A percentile compares a stretch with the other conserved stretches of the same genome.
Evolutionary conservation across 2,113 vertebrate species (phyloP).

Genomic region (Nicator chloris): DNA sequence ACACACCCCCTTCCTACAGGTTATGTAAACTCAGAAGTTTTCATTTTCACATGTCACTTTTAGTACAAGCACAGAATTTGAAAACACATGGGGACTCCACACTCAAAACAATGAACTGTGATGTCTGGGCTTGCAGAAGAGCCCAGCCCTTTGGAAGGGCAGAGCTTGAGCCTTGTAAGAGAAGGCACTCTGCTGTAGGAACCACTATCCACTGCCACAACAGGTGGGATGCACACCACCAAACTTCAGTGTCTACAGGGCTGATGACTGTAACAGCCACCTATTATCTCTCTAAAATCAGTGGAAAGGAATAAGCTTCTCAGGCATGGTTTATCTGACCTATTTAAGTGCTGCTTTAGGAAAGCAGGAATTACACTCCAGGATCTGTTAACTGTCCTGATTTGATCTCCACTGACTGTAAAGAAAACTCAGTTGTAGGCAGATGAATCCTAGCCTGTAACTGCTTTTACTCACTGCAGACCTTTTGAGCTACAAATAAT

Average conservation of each 20-base stretch:
- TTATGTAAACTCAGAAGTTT: background rate
- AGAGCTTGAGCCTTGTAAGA: fast-evolving
- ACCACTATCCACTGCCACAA: background rate
- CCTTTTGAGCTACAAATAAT: background rate
- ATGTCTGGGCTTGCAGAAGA: background rate
- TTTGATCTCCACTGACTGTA: background rate
- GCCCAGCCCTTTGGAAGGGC: background rate
- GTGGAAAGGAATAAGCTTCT: background rate
- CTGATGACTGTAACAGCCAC: background rate
- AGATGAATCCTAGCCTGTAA: background rate
- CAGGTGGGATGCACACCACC: background rate
- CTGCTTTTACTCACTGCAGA: background rate
- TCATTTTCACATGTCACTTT: background rate
- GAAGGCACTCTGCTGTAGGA: background rate
- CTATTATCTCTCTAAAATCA: background rate
- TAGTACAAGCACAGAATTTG: background rate
- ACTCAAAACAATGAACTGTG: fast-evolving
- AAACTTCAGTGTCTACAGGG: background rate
- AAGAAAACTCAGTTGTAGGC: background rate
- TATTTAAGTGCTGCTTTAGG: background rate
- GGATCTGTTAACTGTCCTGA: background rate
- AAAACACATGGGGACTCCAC: background rate
- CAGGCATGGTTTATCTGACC: background rate
- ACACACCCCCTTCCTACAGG: fast-evolving
- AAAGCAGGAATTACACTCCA: background rate